Percentiles rank a stretch among this genome's conserved stretches.
phyloP scores from a whole-genome alignment of 2,797 vertebrate genomes.

The Cossypha niveicapilla region DNA sequence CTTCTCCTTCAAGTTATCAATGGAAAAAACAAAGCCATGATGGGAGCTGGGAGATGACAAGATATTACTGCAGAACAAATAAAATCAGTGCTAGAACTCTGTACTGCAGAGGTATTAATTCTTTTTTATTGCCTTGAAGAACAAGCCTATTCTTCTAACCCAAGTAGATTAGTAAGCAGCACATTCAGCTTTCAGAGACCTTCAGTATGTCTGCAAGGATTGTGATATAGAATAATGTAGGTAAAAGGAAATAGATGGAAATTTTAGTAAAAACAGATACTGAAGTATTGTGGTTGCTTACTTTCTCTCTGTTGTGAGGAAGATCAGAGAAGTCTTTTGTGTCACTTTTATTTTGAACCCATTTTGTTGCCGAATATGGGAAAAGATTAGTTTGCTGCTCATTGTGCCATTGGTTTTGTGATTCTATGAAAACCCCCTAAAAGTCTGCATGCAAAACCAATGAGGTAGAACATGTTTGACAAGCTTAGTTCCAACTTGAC shows the following conservation, averaged over 20 bases:
- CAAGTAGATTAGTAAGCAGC: conserved; percentile 40
- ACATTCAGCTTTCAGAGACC: conserved; percentile 16
- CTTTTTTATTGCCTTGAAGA: conserved; percentile 12
- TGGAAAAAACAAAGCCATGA: neutral
- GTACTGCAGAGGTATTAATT: neutral
- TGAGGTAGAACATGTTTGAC: conserved; percentile 63
- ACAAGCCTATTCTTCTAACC: conserved; percentile 12
- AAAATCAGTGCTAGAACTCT: neutral
- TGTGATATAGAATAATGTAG: conserved; percentile 16
- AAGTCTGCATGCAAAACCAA: conserved; percentile 48
- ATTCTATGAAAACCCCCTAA: conserved; percentile 47
- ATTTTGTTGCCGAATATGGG: conserved; percentile 12
- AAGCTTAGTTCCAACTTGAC: conserved; percentile 51
- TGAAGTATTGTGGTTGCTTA: neutral
- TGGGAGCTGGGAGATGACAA: neutral
- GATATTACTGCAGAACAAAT: conserved; percentile 8
- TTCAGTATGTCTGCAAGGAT: neutral
- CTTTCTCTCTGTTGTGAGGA: conserved; percentile 3
- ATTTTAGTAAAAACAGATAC: neutral
- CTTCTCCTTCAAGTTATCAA: neutral
- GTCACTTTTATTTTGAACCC: conserved; percentile 25
- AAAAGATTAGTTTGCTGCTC: conserved; percentile 50
- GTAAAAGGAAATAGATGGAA: neutral
- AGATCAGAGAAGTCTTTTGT: conserved; percentile 16
- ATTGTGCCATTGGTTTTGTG: conserved; percentile 63